A percentile compares a stretch with the other conserved stretches of the same genome.
Evolutionary conservation across 2,797 vertebrate species (phyloP).

Genomic region (Acipenser oxyrinchus): DNA sequence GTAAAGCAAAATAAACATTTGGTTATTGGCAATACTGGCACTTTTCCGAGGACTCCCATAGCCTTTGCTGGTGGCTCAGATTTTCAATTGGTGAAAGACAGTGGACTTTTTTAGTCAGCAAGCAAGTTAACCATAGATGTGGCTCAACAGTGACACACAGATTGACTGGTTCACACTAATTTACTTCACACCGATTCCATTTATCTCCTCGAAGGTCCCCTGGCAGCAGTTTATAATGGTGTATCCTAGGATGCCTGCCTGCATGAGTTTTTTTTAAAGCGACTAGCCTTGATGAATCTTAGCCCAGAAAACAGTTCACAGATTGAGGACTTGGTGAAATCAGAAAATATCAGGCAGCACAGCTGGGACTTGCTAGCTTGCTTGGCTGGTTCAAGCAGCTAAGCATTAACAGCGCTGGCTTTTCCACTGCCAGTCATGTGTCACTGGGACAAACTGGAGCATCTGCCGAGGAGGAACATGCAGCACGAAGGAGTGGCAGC

Average conservation of each 20-base stretch:
- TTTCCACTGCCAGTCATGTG: constrained; percentile 43
- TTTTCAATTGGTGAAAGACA: constrained; percentile 43
- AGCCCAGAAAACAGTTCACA: constrained; percentile 57
- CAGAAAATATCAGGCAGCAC: constrained; percentile 56
- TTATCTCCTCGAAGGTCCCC: constrained; percentile 67
- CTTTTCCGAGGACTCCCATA: neutral
- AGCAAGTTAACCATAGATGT: constrained; percentile 59
- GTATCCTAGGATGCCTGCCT: constrained; percentile 63
- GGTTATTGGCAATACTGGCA: too few species aligned
- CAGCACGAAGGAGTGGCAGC: too few species aligned
- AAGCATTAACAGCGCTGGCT: constrained; percentile 50
- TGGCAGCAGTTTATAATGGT: constrained; percentile 65
- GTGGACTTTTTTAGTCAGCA: constrained; percentile 46
- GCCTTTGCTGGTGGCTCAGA: constrained; percentile 37
- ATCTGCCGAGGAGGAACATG: neutral
- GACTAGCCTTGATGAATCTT: constrained; percentile 57
- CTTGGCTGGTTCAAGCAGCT: constrained; percentile 54
- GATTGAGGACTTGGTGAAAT: constrained; percentile 60
- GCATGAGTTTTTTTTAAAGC: constrained; percentile 41
- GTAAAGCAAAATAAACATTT: too few species aligned
- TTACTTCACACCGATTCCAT: constrained; percentile 73
- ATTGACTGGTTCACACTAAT: constrained; percentile 74
- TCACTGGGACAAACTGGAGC: constrained; percentile 43
- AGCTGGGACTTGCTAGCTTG: constrained; percentile 22
- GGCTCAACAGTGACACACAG: constrained; percentile 60